Conservation (phyloP, 2,888 invertebrate species). For the Sphinx pinastri region DNA sequence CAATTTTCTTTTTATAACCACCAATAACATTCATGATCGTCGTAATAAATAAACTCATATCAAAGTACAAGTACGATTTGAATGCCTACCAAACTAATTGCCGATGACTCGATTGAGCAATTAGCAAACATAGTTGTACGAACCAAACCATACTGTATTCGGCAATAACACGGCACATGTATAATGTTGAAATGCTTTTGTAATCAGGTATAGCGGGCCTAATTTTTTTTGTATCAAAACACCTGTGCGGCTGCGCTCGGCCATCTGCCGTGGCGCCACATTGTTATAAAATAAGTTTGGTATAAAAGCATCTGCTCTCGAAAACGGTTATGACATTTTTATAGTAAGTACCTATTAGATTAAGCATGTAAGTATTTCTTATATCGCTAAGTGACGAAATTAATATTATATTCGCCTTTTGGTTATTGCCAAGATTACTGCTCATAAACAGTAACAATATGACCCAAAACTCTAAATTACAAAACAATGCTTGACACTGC, state of each 20-base stretch:
- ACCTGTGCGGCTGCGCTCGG: constrained; percentile 1
- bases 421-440: no score
- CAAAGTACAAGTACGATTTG: constrained; percentile 19
- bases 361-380: no score
- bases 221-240: constrained; percentile 15
- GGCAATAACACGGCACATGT: not conserved
- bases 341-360: not conserved
- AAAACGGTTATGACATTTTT: constrained; percentile 9
- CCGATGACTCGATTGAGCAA: constrained; percentile 19
- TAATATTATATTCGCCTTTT: no score
- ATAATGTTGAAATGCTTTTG: constrained; percentile 14
- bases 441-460: no score
- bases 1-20: no score
- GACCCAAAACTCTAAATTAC: no score
- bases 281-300: not conserved
- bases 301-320: not conserved
- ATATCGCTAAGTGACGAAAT: no score
- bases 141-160: constrained; percentile 9
- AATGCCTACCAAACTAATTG: constrained; percentile 20
- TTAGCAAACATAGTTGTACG: constrained; percentile 13
- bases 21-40: not conserved
- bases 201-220: constrained; percentile 1
- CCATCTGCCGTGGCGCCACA: constrained; percentile 23
- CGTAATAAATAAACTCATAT: constrained; percentile 10
- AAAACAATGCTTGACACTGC: no score